Conservation (phyloP, 2,888 invertebrate genomes). For the Cerceris ruficornis region DNA sequence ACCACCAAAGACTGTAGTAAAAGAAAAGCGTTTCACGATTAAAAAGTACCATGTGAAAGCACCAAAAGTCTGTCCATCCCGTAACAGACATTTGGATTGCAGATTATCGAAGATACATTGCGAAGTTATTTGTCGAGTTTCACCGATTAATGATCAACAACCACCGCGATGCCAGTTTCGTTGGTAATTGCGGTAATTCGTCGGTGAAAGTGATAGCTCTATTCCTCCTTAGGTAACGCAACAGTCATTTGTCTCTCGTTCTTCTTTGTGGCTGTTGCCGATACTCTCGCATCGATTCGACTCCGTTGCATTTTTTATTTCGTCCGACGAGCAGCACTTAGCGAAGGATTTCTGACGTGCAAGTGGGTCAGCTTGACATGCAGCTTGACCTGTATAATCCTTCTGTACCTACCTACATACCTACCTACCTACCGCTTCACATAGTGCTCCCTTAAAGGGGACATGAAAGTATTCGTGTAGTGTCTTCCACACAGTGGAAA, state of each 20-base stretch:
- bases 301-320: conserved; percentile 6
- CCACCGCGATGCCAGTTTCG: not conserved
- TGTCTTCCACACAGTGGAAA: not conserved
- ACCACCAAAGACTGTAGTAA: too few relatives aligned
- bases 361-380: conserved; percentile 45
- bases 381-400: conserved; percentile 54
- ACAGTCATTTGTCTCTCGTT: not conserved
- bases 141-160: too few relatives aligned
- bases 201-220: not conserved
- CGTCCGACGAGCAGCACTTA: conserved; percentile 5
- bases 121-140: too few relatives aligned
- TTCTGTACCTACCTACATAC: conserved; percentile 13
- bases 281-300: conserved; percentile 5
- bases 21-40: too few relatives aligned
- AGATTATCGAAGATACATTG: too few relatives aligned
- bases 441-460: conserved; percentile 38
- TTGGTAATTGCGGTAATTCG: not conserved
- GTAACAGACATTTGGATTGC: too few relatives aligned
- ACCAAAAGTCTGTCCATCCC: too few relatives aligned
- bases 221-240: not conserved
- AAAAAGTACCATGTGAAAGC: too few relatives aligned
- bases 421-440: conserved; percentile 38
- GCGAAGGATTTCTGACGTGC: conserved; percentile 35
- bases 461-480: conserved; percentile 17
- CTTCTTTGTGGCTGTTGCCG: not conserved